Evolutionary conservation across 2,888 invertebrate species (phyloP), one percentile per base, ranked within the genome.

Genomic region (Stenoptilia bipunctidactyla): DNA sequence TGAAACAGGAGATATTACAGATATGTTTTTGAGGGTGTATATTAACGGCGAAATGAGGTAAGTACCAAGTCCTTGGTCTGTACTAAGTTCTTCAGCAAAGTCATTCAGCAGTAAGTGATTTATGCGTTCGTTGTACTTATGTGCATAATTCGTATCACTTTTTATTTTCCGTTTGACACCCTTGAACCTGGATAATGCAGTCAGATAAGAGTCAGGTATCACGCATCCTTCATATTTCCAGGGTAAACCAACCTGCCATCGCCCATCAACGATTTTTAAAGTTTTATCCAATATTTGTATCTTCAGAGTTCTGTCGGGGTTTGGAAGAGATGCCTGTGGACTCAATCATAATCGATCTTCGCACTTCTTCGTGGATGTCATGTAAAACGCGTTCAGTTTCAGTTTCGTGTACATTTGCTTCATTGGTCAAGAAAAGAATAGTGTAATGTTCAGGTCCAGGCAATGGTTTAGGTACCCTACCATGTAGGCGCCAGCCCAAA

Each of bases 31-130:
- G 53, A 12, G 49, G 50, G 0, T 50, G 50, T 42, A 51, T 52
- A 30, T n/a, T n/a, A n/a, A n/a, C n/a, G n/a, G n/a, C n/a, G n/a
- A 55, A 56, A 36, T 55, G 53, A 0, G 55, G 52, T 45, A 56
- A 13, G 13, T 51, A 49, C 53, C 54, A 54, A 1, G 40, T 49
- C 6, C n/a, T 8, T 6, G 12, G 10, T 12, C 46, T 38, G 1
- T 6, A n/a, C 8, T n/a, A 1, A 46, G 6, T 38, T 47, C 35
- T 34, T 15, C 4, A 9, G 54, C 53, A 20, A 44, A 53, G 27
- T 45, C 41, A 12, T 53, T 54, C 1, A 33, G 2, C 1, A 56
- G 41, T 25, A 54, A 41, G 30, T 54, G 52, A 1, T 48, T 2
- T 2, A 58, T 42, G 9, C 49, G 39, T 25, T 52, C 48, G 2